Conservation (phyloP, 2,888 invertebrate species). For the Hydropsyche betteni region DNA sequence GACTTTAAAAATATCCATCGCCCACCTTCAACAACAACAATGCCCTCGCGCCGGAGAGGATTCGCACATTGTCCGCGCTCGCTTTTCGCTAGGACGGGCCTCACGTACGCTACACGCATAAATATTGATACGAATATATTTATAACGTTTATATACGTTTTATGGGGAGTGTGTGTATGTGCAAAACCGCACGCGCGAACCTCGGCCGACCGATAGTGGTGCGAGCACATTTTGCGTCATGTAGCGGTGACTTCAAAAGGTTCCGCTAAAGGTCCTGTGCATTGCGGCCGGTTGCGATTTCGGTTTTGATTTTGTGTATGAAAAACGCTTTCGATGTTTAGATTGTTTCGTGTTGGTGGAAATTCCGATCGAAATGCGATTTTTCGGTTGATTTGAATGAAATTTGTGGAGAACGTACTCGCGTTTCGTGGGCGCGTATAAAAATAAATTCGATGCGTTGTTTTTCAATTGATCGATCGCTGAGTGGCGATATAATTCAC, state of each 20-base stretch:
- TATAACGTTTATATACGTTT: neutral
- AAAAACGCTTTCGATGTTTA: too few relatives aligned
- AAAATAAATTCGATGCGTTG: too few relatives aligned
- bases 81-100: neutral
- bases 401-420: too few relatives aligned
- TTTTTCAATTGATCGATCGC: too few relatives aligned
- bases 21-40: neutral
- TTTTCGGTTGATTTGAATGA: too few relatives aligned
- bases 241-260: constrained; percentile 65
- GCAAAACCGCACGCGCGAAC: too few relatives aligned
- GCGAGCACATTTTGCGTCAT: constrained; percentile 53
- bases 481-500: too few relatives aligned
- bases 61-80: neutral
- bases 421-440: too few relatives aligned
- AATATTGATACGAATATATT: neutral
- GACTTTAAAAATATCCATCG: constrained; percentile 24
- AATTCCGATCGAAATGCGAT: too few relatives aligned
- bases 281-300: too few relatives aligned
- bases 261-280: constrained; percentile 53
- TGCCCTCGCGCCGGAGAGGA: neutral
- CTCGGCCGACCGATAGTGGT: neutral
- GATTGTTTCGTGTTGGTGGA: too few relatives aligned
- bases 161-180: neutral
- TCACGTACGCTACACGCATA: neutral
- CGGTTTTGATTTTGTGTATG: too few relatives aligned